phyloP scores from a whole-genome alignment of 2,113 vertebrate genomes.

The Bucco capensis region DNA sequence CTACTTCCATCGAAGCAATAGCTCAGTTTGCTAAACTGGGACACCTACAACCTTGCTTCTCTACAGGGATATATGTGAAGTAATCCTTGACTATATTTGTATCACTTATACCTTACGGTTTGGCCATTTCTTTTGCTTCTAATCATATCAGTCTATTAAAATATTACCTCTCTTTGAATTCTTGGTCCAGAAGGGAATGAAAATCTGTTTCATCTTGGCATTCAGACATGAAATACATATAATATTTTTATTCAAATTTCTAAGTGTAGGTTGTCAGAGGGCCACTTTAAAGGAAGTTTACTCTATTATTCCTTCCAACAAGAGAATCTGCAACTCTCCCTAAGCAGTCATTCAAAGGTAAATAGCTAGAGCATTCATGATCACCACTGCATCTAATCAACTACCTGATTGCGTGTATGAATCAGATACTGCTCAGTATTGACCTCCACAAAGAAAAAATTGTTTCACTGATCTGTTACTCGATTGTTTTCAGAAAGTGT shows the following conservation, averaged over 20 bases:
- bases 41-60: neutral
- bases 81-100: neutral
- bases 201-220: neutral
- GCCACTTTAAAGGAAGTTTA: neutral
- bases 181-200: neutral
- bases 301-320: neutral
- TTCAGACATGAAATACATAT: neutral
- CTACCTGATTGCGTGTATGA: slow-evolving; percentile 1
- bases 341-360: slow-evolving; percentile 9
- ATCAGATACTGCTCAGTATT: slow-evolving; percentile 30
- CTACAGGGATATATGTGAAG: neutral
- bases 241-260: neutral
- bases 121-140: neutral
- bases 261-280: neutral
- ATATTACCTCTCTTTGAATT: neutral
- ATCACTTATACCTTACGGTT: neutral
- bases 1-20: neutral
- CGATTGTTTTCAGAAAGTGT: slow-evolving; percentile 36
- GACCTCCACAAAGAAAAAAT: slow-evolving; percentile 31
- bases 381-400: slow-evolving; percentile 31
- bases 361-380: slow-evolving; percentile 25
- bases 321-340: neutral
- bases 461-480: slow-evolving; percentile 47
- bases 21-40: neutral
- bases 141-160: neutral